These are phyloP conservation scores for Phocides pigmalion DNA, from an alignment of 1,140 invertebrate genomes.

Conservation along the genomic window DNA sequence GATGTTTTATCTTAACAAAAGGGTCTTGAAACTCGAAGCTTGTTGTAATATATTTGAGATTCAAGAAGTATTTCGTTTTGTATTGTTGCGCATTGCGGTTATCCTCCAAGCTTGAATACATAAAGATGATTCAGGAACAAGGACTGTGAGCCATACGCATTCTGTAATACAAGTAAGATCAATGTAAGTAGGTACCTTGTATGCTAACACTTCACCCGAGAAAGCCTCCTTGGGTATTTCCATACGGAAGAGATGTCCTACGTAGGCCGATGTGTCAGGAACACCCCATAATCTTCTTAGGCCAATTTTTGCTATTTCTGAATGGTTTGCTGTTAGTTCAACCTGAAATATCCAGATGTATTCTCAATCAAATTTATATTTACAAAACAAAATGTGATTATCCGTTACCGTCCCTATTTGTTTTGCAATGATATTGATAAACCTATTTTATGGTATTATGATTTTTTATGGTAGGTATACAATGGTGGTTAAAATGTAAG, in stretches of 20 bases:
- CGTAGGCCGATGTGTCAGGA: constrained; percentile 82
- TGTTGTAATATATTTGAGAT: not conserved
- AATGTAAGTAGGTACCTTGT: constrained; percentile 63
- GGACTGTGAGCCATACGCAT: not conserved
- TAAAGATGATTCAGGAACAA: constrained; percentile 12
- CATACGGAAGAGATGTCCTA: constrained; percentile 80
- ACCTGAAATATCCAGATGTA: constrained; percentile 61
- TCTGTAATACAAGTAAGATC: constrained; percentile 20
- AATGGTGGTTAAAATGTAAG: no score
- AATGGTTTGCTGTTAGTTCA: constrained; percentile 73
- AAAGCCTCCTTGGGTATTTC: constrained; percentile 83
- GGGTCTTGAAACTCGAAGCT: not conserved
- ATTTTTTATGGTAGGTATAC: no score
- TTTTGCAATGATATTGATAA: no score
- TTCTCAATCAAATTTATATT: no score
- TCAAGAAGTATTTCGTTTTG: constrained; percentile 3
- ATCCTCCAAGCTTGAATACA: constrained; percentile 8
- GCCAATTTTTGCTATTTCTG: constrained; percentile 79
- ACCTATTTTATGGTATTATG: no score
- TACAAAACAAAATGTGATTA: no score
- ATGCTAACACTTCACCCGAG: constrained; percentile 75
- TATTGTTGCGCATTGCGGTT: constrained; percentile 25
- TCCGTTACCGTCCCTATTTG: no score
- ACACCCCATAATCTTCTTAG: constrained; percentile 82
- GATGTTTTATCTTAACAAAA: no score